phyloP scores from a whole-genome alignment of 2,888 invertebrate species.

The Sesia apiformis region DNA sequence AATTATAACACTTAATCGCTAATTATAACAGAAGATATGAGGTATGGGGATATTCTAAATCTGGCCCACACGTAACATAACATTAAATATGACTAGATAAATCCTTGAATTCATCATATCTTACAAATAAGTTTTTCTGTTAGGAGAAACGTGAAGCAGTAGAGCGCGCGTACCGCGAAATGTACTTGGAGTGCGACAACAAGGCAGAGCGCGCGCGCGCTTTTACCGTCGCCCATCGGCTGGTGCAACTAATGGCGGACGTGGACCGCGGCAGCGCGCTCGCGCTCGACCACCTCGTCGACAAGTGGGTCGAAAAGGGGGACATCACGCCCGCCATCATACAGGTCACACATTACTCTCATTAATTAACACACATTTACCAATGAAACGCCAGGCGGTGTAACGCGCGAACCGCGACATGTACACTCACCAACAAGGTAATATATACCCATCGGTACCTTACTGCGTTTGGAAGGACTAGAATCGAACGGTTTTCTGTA shows the following conservation, averaged over 20 bases:
- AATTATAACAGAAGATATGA: not conserved
- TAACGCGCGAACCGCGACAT: slow-evolving; percentile 83
- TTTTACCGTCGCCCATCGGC: slow-evolving; percentile 39
- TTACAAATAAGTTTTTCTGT: not conserved
- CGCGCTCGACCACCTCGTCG: slow-evolving; percentile 54
- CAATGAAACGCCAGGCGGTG: no score
- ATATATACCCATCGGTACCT: slow-evolving; percentile 60
- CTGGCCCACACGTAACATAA: no score
- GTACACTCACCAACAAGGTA: slow-evolving; percentile 48
- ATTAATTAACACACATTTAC: no score
- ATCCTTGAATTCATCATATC: not conserved
- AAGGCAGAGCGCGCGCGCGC: slow-evolving; percentile 63
- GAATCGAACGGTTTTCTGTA: slow-evolving; percentile 36
- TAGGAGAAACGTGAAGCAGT: slow-evolving; percentile 81
- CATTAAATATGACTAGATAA: no score
- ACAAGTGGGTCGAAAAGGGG: slow-evolving; percentile 55
- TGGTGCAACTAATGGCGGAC: slow-evolving; percentile 33
- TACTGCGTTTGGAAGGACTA: slow-evolving; percentile 37
- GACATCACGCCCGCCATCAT: slow-evolving; percentile 57
- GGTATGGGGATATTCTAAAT: no score
- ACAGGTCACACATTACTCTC: slow-evolving; percentile 34
- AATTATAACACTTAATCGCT: not conserved
- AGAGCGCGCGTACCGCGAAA: slow-evolving; percentile 82
- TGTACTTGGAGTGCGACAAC: slow-evolving; percentile 76
- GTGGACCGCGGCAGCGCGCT: slow-evolving; percentile 57